Base-by-base conservation (phyloP, 2,797 vertebrate genomes). In the Danio choprae region DNA sequence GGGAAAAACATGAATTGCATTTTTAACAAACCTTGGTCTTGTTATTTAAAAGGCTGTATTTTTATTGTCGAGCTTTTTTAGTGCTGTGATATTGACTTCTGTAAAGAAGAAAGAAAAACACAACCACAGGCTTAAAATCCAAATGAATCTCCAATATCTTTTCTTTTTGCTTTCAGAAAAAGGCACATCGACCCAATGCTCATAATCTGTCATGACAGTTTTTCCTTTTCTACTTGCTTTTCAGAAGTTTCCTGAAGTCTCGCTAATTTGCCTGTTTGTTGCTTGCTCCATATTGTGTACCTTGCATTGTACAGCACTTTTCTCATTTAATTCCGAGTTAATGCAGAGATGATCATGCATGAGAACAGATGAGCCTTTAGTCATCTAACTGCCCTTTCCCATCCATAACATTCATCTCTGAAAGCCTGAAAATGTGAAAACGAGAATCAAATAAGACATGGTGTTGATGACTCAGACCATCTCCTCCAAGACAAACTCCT, bases 331-430 rank as follows among this genome's bases (percentile, higher is more conserved):
- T 58, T 46, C 46, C 40, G 16, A 41, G 10, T n/a, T 29, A 58
- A 72, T 63, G 59, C 44, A 53, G 46, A 44, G 18, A 74, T 18
- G 29, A 62, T 20, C 1, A 2, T 62, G 6, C 16, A 11, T 60
- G 40, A 43, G 40, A 73, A 15, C 36, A 11, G 38, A 50, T 22
- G 15, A 55, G 4, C 29, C 74, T 55, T 72, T 50, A 62, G 29
- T 50, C 22, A 46, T 71, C 12, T 75, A 59, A 58, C 70, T 73
- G 22, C n/a, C 38, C 46, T 53, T 7, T 51, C 48, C 41, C 40
- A 40, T 60, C 20, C 5, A 18, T 72, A 9, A n/a, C n/a, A n/a
- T n/a, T n/a, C n/a, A n/a, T n/a, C n/a, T n/a, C n/a, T 46, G 50
- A 72, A 38, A 29, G 22, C 22, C n/a, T 67, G 4, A 29, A 22